A percentile compares a stretch with the other conserved stretches of the same genome.
Evolutionary conservation across 1,140 invertebrate species (phyloP).

Genomic region (Bombus soroeensis): DNA sequence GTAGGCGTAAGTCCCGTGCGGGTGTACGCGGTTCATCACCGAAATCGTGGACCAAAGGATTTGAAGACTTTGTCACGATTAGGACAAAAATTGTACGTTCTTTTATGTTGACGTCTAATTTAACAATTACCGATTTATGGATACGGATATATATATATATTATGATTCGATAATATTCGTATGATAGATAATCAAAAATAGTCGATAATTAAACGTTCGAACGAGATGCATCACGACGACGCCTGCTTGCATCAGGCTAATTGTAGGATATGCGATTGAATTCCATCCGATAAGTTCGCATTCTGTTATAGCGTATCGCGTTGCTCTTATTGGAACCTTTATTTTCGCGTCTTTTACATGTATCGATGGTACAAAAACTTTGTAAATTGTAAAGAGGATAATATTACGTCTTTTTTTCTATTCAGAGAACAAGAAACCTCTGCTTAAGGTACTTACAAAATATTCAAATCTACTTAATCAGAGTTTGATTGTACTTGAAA

Average conservation of each 20-base stretch:
- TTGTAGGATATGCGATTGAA: too few species aligned
- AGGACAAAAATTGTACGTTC: too few species aligned
- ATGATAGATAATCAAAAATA: too few species aligned
- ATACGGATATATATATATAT: too few species aligned
- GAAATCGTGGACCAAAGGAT: background rate
- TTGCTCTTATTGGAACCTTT: too few species aligned
- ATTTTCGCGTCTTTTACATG: too few species aligned
- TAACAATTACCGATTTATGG: background rate
- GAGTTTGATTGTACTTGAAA: background rate
- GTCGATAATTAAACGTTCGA: too few species aligned
- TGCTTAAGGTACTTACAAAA: background rate
- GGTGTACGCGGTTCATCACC: background rate
- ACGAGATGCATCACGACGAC: too few species aligned
- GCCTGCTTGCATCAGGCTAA: too few species aligned
- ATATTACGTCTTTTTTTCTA: background rate
- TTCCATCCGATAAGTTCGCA: too few species aligned
- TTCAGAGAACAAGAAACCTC: background rate
- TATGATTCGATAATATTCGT: background rate
- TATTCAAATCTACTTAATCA: background rate
- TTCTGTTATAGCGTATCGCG: too few species aligned
- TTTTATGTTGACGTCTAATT: background rate
- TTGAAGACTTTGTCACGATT: background rate
- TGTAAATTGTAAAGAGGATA: background rate
- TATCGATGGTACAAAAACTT: too few species aligned
- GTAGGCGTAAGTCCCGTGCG: slow-evolving; percentile 46